Conservation (phyloP, 2,797 vertebrate genomes). For the Aulostomus chinensis region DNA sequence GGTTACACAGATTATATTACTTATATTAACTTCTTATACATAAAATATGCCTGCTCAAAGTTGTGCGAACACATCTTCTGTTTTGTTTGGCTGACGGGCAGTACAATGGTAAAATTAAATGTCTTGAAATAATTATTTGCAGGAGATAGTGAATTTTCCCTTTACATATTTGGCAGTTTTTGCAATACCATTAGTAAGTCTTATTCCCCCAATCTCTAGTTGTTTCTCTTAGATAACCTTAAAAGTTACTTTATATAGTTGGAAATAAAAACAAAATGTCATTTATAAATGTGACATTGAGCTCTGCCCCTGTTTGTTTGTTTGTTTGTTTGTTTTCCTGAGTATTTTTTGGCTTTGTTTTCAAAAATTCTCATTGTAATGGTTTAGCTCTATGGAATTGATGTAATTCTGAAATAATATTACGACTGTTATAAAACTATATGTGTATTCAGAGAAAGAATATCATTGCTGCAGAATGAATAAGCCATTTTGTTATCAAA, state of each 20-base stretch:
- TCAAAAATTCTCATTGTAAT: constrained; percentile 26
- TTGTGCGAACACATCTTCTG: neutral
- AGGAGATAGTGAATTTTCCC: neutral
- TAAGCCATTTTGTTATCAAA: constrained; percentile 69
- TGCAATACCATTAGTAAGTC: neutral
- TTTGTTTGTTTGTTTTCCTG: neutral
- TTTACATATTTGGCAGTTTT: neutral
- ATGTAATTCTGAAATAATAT: constrained; percentile 60
- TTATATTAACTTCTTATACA: neutral
- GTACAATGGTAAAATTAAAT: neutral
- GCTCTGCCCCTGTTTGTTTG: constrained; percentile 8
- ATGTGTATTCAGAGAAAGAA: constrained; percentile 66
- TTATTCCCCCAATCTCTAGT: neutral
- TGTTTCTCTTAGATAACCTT: neutral
- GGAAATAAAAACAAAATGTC: neutral
- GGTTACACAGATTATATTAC: neutral
- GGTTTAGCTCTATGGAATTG: constrained; percentile 38
- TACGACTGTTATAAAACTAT: constrained; percentile 71
- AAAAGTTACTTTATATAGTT: constrained; percentile 2
- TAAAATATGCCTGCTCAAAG: constrained; percentile 9
- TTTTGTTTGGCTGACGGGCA: constrained; percentile 4
- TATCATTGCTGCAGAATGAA: constrained; percentile 68
- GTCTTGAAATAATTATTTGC: neutral
- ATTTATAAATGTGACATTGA: constrained; percentile 6
- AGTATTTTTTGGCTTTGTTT: neutral